Percentiles rank a stretch among this genome's conserved stretches.
phyloP scores from a whole-genome alignment of 2,797 vertebrate genomes.

The Sphenopsis melanotis region DNA sequence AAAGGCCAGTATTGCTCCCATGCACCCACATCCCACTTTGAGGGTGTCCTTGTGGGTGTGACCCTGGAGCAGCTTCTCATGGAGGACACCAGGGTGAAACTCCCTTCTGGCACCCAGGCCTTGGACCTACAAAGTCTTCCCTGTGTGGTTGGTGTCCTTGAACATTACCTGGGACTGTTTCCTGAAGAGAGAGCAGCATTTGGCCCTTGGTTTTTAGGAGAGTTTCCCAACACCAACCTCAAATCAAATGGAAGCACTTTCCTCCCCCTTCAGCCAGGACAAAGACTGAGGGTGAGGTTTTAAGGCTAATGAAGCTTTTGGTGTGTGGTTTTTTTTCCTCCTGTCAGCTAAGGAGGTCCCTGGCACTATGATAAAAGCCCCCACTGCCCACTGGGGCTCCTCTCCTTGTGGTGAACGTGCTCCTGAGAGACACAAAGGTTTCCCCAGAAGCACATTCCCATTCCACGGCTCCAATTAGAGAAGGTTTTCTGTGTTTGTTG shows the following conservation, averaged over 20 bases:
- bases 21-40: accelerated
- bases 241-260: background rate
- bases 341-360: background rate
- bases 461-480: background rate
- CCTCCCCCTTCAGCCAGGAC: background rate
- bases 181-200: background rate
- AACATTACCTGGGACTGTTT: background rate
- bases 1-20: background rate
- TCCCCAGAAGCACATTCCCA: background rate
- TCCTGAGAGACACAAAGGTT: background rate
- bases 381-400: background rate
- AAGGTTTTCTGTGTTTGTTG: background rate
- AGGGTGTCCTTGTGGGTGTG: accelerated
- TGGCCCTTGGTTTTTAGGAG: background rate
- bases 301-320: background rate
- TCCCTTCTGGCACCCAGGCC: background rate
- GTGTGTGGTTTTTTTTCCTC: background rate
- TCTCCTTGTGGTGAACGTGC: accelerated
- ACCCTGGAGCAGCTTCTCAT: background rate
- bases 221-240: background rate
- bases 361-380: background rate
- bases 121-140: background rate
- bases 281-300: background rate
- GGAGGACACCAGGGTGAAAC: background rate
- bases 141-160: background rate